phyloP scores from a whole-genome alignment of 2,888 invertebrate species.

The Morpho deidamia region DNA sequence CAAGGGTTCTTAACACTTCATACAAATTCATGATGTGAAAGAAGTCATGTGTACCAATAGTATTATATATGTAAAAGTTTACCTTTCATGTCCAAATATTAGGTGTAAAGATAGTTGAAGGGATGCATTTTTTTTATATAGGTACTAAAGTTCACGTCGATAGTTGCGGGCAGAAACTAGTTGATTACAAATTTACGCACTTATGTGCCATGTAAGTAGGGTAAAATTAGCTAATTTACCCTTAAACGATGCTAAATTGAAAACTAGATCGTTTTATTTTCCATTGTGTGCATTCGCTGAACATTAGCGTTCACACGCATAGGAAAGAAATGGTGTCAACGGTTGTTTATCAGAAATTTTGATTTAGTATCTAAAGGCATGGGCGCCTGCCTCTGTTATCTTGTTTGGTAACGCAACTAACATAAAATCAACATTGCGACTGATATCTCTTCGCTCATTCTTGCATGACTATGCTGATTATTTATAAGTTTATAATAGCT shows the following conservation, averaged over 20 bases:
- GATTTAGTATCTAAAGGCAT: slow-evolving; percentile 59
- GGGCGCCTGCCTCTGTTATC: slow-evolving; percentile 58
- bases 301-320: slow-evolving; percentile 30
- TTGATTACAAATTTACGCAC: too few relatives aligned
- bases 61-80: too few relatives aligned
- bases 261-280: slow-evolving; percentile 5
- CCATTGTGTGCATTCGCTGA: slow-evolving; percentile 23
- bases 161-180: too few relatives aligned
- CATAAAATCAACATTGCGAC: slow-evolving; percentile 60
- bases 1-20: too few relatives aligned
- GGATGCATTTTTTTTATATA: too few relatives aligned
- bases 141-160: too few relatives aligned
- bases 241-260: background rate
- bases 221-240: background rate
- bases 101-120: too few relatives aligned
- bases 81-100: too few relatives aligned
- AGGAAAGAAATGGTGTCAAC: slow-evolving; percentile 55
- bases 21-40: too few relatives aligned
- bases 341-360: slow-evolving; percentile 59
- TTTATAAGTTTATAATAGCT: slow-evolving; percentile 16
- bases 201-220: too few relatives aligned
- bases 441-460: slow-evolving; percentile 48
- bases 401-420: slow-evolving; percentile 54
- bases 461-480: slow-evolving; percentile 24
- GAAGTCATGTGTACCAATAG: too few relatives aligned